A percentile compares a stretch with the other conserved stretches of the same genome.
Conservation (phyloP, 2,113 vertebrate species). For the Mus pahari region DNA sequence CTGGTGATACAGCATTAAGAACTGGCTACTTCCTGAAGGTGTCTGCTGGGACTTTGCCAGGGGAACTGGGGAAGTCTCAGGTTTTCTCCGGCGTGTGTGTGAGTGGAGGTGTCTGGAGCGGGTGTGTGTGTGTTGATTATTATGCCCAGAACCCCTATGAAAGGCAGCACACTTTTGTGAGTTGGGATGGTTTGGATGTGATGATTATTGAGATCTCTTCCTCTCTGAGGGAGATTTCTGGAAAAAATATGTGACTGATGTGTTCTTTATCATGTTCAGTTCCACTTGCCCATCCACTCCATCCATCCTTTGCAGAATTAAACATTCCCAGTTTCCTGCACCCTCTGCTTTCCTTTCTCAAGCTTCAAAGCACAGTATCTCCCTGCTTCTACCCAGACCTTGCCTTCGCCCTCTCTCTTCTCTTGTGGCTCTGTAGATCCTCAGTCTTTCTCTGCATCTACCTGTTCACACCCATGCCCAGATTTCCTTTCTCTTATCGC, state of each 20-base stretch:
- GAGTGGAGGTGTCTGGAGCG: too few relatives aligned
- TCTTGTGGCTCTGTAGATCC: fast-evolving
- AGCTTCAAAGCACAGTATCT: background rate
- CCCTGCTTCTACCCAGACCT: fast-evolving
- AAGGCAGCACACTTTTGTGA: background rate
- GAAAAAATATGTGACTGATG: background rate
- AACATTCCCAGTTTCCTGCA: background rate
- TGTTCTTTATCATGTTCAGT: background rate
- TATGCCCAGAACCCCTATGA: too few relatives aligned
- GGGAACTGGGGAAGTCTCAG: fast-evolving
- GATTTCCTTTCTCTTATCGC: background rate
- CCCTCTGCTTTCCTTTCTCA: background rate
- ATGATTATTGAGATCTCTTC: background rate
- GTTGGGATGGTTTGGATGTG: background rate
- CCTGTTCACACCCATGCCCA: background rate
- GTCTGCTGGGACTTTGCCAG: background rate
- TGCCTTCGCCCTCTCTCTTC: background rate
- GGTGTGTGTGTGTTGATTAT: background rate
- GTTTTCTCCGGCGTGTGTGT: background rate
- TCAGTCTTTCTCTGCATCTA: background rate
- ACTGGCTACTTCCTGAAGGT: background rate
- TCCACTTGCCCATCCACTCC: background rate
- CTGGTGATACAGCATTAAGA: background rate
- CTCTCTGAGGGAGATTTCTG: background rate
- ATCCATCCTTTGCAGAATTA: background rate